Conservation (phyloP, 2,888 invertebrate species). For the Phortica magna region DNA sequence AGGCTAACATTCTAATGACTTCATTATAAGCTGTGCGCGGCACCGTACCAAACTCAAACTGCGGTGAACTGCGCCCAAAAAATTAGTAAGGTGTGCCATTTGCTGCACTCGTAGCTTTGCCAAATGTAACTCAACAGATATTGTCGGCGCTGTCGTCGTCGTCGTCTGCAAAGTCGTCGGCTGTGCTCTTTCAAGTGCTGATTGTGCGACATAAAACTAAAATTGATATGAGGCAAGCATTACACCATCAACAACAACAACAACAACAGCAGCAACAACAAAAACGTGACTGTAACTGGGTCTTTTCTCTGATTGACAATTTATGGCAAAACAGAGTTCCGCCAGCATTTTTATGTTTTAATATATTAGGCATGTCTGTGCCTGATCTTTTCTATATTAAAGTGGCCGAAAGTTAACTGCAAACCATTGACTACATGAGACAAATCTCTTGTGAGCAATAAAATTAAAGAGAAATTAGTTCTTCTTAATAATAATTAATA, state of each 20-base stretch:
- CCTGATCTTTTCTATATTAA: too few species aligned
- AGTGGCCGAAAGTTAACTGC: too few species aligned
- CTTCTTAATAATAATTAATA: too few species aligned
- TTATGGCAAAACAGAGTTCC: constrained; percentile 71
- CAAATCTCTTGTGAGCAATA: too few species aligned
- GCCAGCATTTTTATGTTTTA: constrained; percentile 41
- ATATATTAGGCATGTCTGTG: too few species aligned
- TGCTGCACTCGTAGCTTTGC: constrained; percentile 28
- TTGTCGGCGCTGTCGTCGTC: constrained; percentile 33
- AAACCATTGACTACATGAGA: too few species aligned
- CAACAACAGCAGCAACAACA: constrained; percentile 5
- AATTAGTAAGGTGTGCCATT: constrained; percentile 64
- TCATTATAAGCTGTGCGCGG: constrained; percentile 59
- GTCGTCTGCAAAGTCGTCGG: constrained; percentile 45
- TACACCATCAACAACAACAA: constrained; percentile 41
- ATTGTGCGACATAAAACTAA: constrained; percentile 62
- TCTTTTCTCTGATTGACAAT: constrained; percentile 60
- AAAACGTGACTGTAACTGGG: constrained; percentile 1
- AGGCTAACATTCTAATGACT: constrained; percentile 66
- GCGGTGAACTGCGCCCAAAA: constrained; percentile 61
- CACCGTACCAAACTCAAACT: constrained; percentile 33
- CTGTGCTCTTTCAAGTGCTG: constrained; percentile 60
- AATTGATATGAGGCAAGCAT: constrained; percentile 62
- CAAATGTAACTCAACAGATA: constrained; percentile 10
- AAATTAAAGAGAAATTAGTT: too few species aligned